Conservation (phyloP, 2,797 vertebrate species). For the Hapalemur alaotrensis region DNA sequence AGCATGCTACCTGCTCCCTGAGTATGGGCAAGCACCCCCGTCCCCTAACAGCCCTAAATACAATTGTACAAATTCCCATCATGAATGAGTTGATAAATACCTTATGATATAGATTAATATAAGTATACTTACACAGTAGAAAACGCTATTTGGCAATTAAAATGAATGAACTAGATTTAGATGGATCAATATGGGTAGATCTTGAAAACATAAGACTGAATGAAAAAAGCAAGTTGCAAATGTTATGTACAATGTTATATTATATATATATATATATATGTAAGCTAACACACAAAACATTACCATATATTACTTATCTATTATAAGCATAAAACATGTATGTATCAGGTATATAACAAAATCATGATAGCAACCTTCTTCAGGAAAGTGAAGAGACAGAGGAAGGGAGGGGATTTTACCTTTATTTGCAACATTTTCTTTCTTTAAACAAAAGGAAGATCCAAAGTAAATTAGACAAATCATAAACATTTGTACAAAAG, state of each 20-base stretch:
- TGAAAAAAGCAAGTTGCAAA: background rate
- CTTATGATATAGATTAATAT: background rate
- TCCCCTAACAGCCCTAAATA: background rate
- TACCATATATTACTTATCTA: background rate
- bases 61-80: background rate
- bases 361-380: background rate
- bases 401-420: background rate
- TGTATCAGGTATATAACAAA: background rate
- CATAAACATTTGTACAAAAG: background rate
- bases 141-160: background rate
- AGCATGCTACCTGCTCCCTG: background rate
- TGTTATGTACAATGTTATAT: background rate
- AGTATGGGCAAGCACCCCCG: background rate
- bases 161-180: background rate
- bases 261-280: background rate
- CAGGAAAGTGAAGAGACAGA: background rate
- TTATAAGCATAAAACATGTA: background rate
- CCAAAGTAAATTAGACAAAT: constrained; percentile 15
- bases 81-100: background rate
- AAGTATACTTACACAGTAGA: background rate
- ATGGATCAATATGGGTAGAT: background rate
- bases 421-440: background rate
- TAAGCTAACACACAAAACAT: background rate
- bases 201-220: background rate
- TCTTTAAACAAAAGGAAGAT: background rate